Conservation (phyloP, 2,888 invertebrate genomes). For the Trichogramma evanescens region DNA sequence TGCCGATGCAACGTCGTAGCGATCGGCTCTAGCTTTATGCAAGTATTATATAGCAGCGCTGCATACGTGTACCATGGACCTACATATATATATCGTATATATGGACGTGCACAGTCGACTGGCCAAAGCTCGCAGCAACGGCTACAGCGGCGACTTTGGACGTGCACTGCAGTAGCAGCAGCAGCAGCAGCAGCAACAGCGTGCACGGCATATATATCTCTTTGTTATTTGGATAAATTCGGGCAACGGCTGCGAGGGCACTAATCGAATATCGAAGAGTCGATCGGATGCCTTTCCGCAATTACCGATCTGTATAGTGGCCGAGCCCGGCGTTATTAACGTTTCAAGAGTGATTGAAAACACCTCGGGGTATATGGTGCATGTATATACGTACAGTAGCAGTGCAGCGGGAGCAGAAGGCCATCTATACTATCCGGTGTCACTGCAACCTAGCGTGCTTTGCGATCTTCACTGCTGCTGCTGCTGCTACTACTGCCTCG, state of each 20-base stretch:
- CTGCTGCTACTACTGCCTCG: too few relatives aligned
- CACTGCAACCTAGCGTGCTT: too few relatives aligned
- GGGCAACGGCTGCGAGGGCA: not conserved
- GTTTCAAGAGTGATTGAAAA: slow-evolving; percentile 18
- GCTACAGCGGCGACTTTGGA: too few relatives aligned
- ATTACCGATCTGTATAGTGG: slow-evolving; percentile 6
- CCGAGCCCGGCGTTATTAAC: slow-evolving; percentile 9
- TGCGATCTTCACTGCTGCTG: too few relatives aligned
- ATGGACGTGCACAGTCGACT: not conserved
- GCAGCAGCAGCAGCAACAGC: too few relatives aligned
- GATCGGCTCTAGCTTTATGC: too few relatives aligned
- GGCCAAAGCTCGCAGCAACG: not conserved
- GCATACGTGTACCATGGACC: too few relatives aligned
- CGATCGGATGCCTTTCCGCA: slow-evolving; percentile 9
- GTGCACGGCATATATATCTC: too few relatives aligned
- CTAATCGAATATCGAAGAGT: slow-evolving; percentile 19
- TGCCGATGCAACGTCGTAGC: not conserved
- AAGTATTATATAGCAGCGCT: too few relatives aligned
- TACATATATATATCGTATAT: not conserved
- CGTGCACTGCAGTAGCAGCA: too few relatives aligned
- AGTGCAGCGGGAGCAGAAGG: not conserved
- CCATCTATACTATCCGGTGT: too few relatives aligned
- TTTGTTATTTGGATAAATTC: too few relatives aligned
- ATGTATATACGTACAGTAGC: not conserved
- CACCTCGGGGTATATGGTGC: slow-evolving; percentile 7